phyloP scores from a whole-genome alignment of 2,888 invertebrate species.

The Poecilus cupreus region DNA sequence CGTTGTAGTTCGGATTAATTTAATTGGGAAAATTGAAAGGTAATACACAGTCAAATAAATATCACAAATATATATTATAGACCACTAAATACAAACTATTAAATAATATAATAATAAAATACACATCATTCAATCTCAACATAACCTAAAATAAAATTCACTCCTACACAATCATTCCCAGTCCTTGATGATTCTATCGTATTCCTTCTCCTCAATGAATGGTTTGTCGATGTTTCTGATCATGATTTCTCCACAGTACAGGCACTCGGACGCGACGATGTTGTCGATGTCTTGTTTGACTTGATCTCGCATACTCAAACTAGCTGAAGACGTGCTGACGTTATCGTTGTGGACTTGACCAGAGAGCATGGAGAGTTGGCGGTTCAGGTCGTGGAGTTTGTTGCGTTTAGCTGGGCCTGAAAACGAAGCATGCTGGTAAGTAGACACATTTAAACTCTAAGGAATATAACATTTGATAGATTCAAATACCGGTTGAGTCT shows the following conservation, averaged over 20 bases:
- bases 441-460: too few relatives aligned
- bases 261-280: constrained; percentile 92
- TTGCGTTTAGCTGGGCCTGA: constrained; percentile 77
- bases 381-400: constrained; percentile 79
- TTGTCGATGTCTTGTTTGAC: constrained; percentile 90
- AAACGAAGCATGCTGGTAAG: constrained; percentile 28
- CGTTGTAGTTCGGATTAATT: too few relatives aligned
- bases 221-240: constrained; percentile 93
- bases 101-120: too few relatives aligned
- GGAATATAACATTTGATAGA: too few relatives aligned
- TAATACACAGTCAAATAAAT: not conserved
- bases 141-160: constrained; percentile 14
- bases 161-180: constrained; percentile 80
- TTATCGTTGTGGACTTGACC: constrained; percentile 75
- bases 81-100: too few relatives aligned
- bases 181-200: constrained; percentile 87
- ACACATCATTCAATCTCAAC: not conserved
- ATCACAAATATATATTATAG: constrained; percentile 1
- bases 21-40: not conserved
- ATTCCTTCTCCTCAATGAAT: constrained; percentile 88
- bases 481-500: too few relatives aligned
- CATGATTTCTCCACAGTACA: constrained; percentile 95
- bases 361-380: constrained; percentile 76
- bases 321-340: constrained; percentile 74
- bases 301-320: constrained; percentile 77